Evolutionary conservation across 1,140 invertebrate genomes (phyloP).

Genomic region (Scaptomyza montana): DNA sequence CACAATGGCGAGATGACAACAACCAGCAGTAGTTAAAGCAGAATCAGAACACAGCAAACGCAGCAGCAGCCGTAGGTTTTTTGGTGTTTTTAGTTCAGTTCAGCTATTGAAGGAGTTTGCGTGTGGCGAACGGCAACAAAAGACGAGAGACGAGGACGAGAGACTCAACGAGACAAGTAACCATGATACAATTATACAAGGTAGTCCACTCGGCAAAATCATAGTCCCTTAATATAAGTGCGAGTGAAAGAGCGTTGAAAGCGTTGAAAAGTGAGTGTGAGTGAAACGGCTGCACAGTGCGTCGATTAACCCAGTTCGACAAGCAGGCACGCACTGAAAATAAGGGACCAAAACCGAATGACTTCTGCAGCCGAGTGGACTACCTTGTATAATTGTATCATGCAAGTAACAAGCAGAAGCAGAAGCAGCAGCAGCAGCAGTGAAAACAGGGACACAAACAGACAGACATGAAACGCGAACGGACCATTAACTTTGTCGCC

Average conservation of each 20-base stretch:
- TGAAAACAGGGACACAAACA: not conserved
- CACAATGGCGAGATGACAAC: slow-evolving; percentile 51
- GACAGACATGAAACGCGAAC: slow-evolving; percentile 16
- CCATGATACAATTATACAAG: too few species aligned
- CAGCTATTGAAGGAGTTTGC: slow-evolving; percentile 66
- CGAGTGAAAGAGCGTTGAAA: too few species aligned
- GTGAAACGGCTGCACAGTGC: too few species aligned
- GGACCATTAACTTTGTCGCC: slow-evolving; percentile 10
- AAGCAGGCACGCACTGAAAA: too few species aligned
- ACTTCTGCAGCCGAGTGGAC: too few species aligned
- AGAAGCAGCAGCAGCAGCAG: slow-evolving; percentile 5
- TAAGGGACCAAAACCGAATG: too few species aligned
- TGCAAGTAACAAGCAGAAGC: slow-evolving; percentile 15
- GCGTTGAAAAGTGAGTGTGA: too few species aligned
- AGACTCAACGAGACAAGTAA: slow-evolving; percentile 13
- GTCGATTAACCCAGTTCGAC: too few species aligned
- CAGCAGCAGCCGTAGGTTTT: slow-evolving; percentile 25
- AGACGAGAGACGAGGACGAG: slow-evolving; percentile 3
- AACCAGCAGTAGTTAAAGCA: not conserved
- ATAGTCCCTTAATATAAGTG: too few species aligned
- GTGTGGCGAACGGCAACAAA: slow-evolving; percentile 43
- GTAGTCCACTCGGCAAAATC: too few species aligned
- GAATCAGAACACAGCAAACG: slow-evolving; percentile 2
- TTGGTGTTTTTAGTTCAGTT: slow-evolving; percentile 38
- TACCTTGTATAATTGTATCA: too few species aligned